These are phyloP conservation scores for Arion vulgaris DNA, from an alignment of 1,140 invertebrate genomes.

Conservation along the genomic window DNA sequence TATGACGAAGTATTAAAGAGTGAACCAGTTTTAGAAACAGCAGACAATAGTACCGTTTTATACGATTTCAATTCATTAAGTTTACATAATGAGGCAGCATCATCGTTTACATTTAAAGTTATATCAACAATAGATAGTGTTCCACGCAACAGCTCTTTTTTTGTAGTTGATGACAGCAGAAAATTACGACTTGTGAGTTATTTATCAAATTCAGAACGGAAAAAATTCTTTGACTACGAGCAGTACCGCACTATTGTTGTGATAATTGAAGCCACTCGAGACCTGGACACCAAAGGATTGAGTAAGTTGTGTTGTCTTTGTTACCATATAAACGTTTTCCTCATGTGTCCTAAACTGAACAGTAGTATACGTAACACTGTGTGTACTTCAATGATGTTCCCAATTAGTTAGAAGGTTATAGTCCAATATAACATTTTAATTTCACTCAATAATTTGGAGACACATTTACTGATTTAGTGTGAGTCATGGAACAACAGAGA, in stretches of 20 bases:
- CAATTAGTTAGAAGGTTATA: background rate
- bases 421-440: too few relatives aligned
- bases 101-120: conserved; percentile 25
- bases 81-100: background rate
- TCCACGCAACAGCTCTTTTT: conserved; percentile 2
- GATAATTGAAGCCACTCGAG: conserved; percentile 23
- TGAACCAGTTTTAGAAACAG: conserved; percentile 23
- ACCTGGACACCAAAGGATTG: background rate
- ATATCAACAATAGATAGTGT: conserved; percentile 18
- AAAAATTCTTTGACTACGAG: conserved; percentile 33
- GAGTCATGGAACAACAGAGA: too few relatives aligned
- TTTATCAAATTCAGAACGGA: conserved; percentile 5
- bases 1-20: background rate
- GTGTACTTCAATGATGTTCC: background rate
- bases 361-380: background rate
- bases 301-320: background rate
- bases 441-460: too few relatives aligned
- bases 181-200: background rate
- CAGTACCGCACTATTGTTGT: conserved; percentile 20
- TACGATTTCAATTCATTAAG: conserved; percentile 35
- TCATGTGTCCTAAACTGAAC: background rate
- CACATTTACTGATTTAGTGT: too few relatives aligned
- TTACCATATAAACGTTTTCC: background rate
- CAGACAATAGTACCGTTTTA: background rate
- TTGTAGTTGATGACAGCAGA: conserved; percentile 15